Evolutionary conservation across 1,140 invertebrate genomes (phyloP).

Genomic region (Drosophila navojoa): DNA sequence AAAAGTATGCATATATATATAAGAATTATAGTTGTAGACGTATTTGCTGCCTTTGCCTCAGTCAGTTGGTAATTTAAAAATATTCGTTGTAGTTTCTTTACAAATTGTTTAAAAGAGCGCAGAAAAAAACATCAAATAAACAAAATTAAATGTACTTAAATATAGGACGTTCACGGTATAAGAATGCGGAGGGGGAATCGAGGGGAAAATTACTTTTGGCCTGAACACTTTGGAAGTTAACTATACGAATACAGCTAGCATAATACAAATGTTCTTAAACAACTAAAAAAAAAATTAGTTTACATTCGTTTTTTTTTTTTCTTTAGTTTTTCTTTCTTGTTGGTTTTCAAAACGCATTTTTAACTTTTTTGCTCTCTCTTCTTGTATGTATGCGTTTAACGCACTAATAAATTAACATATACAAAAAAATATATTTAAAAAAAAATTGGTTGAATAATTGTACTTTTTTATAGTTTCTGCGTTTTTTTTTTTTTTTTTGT

Average conservation of each 20-base stretch:
- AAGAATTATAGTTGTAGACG: conserved; percentile 10
- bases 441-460: conserved; percentile 51
- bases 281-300: conserved; percentile 15
- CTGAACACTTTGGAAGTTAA: conserved; percentile 78
- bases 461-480: too few species aligned
- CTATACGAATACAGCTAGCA: conserved; percentile 50
- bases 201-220: conserved; percentile 66
- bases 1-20: conserved; percentile 19
- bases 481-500: too few species aligned
- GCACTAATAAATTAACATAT: conserved; percentile 46
- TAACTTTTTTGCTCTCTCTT: not conserved
- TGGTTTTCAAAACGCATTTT: conserved; percentile 38
- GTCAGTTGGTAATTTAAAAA: conserved; percentile 62
- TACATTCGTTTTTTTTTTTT: conserved; percentile 4
- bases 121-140: conserved; percentile 2
- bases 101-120: conserved; percentile 6
- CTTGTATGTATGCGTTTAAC: conserved; percentile 51
- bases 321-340: conserved; percentile 13
- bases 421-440: not conserved
- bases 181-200: conserved; percentile 10
- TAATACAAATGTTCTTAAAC: conserved; percentile 58
- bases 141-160: conserved; percentile 7
- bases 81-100: conserved; percentile 57
- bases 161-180: not conserved
- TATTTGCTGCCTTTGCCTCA: conserved; percentile 74